Percentiles rank a stretch among this genome's conserved stretches.
Evolutionary conservation across 2,888 invertebrate species (phyloP).

Genomic region (Andrena minutula): DNA sequence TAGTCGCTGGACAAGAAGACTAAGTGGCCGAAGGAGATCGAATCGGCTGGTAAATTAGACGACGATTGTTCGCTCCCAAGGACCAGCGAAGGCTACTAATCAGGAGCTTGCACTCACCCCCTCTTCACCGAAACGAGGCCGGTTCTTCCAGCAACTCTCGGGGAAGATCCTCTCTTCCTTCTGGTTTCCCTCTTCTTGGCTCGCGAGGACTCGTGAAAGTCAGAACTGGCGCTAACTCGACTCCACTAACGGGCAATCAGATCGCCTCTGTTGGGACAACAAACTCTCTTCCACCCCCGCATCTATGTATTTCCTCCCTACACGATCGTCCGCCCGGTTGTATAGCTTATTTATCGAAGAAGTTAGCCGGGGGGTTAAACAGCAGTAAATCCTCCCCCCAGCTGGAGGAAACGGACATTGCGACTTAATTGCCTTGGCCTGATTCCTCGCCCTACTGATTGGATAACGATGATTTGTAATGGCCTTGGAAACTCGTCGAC

Average conservation of each 20-base stretch:
- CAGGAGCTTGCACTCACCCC: constrained; percentile 72
- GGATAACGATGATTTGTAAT: constrained; percentile 80
- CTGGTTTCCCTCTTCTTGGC: constrained; percentile 17
- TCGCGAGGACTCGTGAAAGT: constrained; percentile 74
- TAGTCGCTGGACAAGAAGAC: constrained; percentile 37
- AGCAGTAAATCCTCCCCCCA: constrained; percentile 79
- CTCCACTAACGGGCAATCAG: constrained; percentile 83
- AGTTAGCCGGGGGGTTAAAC: constrained; percentile 82
- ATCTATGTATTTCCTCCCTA: constrained; percentile 39
- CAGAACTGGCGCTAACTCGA: constrained; percentile 79
- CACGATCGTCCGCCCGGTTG: constrained; percentile 61
- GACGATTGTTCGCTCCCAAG: constrained; percentile 71
- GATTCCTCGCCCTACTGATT: constrained; percentile 73
- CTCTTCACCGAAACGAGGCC: constrained; percentile 61
- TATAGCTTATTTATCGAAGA: constrained; percentile 83
- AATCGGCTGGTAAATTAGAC: constrained; percentile 71
- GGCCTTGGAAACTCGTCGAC: neutral
- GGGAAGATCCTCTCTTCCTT: constrained; percentile 43
- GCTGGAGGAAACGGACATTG: constrained; percentile 72
- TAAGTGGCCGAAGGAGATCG: constrained; percentile 62
- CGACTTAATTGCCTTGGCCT: constrained; percentile 79
- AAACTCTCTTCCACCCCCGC: constrained; percentile 71
- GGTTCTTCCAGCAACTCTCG: constrained; percentile 66
- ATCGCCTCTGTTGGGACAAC: constrained; percentile 83
- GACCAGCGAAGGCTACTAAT: constrained; percentile 73